These are phyloP conservation scores for Drosophila anceps DNA, from an alignment of 2,888 invertebrate species.

Conservation along the genomic window DNA sequence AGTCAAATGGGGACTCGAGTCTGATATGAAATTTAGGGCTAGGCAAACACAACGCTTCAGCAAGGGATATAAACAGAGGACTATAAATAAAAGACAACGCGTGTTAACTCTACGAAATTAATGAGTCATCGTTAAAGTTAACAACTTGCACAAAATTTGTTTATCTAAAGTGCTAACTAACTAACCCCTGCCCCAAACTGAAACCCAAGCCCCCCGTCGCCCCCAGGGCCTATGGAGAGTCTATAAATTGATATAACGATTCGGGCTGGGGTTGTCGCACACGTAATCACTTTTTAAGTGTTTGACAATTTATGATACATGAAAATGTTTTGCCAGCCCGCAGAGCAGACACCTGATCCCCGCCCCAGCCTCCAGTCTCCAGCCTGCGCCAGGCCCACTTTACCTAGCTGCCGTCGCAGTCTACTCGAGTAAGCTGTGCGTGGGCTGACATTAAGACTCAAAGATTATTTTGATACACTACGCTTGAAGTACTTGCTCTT, in stretches of 20 bases:
- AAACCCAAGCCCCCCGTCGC: neutral
- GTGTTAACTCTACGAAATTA: constrained; percentile 68
- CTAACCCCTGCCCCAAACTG: constrained; percentile 3
- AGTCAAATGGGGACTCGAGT: neutral
- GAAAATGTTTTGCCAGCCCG: constrained; percentile 65
- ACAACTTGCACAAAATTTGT: constrained; percentile 79
- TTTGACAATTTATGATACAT: constrained; percentile 81
- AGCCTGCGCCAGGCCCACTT: neutral
- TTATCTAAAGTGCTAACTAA: constrained; percentile 75
- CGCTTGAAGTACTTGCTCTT: neutral
- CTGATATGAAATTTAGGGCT: constrained; percentile 10
- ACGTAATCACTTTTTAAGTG: constrained; percentile 83
- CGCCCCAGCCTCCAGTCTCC: neutral
- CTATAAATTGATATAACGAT: constrained; percentile 70
- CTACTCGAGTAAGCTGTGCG: constrained; percentile 22
- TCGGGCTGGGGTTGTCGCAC: constrained; percentile 57
- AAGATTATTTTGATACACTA: constrained; percentile 61
- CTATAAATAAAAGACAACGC: constrained; percentile 45
- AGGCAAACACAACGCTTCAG: constrained; percentile 62
- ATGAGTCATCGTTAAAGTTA: constrained; percentile 81
- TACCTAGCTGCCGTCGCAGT: neutral
- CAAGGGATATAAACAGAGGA: constrained; percentile 34
- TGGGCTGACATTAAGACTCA: constrained; percentile 64
- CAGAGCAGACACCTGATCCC: constrained; percentile 42
- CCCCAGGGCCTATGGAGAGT: constrained; percentile 3